Evolutionary conservation across 2,888 invertebrate species (phyloP), one percentile per base, ranked within the genome.

Genomic region (Chrysolina haemoptera): DNA sequence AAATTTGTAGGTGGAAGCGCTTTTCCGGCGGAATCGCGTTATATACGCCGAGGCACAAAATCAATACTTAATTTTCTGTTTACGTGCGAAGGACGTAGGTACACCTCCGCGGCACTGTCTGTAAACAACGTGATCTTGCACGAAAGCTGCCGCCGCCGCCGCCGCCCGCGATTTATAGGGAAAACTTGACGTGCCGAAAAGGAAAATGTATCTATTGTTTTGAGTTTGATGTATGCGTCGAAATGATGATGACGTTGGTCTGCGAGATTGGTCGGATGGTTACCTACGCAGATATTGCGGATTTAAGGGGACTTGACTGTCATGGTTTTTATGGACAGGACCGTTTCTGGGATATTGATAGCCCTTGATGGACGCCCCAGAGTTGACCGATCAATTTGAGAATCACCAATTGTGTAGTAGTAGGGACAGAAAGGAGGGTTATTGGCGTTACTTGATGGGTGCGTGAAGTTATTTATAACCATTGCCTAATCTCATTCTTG

Each of bases 51-150:
- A n/a, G n/a, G 27, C 59, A 59, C 59, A 59, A 59, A 59, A 59
- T 59, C 59, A 35, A 59, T 59, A 59, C 59, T 35, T 35, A n/a
- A n/a, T 55, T 59, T 27, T 59, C 35, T 59, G 59, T 59, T 59
- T 59, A 59, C 27, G 59, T 59, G 59, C 11, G 59, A 59, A 59
- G 59, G 59, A 59, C 59, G 35, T 9, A 22, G 27, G n/a, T 22
- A 14, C 35, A 20, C 20, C 35, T 18, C 53, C 20, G 16, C 59
- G n/a, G n/a, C 59, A 12, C 5, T 9, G 35, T 59, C 35, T n/a
- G 59, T 59, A 8, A 59, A 59, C 59, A 59, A 59, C 59, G 59
- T 59, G 59, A 59, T 20, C 18, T 12, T 11, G 53, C 53, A 18
- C 43, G 43, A 43, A 43, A 43, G 43, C 50, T 6, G 50, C n/a